Percentiles rank a stretch among this genome's conserved stretches.
Conservation (phyloP, 1,140 invertebrate species). For the Homalodisca vitripennis region DNA sequence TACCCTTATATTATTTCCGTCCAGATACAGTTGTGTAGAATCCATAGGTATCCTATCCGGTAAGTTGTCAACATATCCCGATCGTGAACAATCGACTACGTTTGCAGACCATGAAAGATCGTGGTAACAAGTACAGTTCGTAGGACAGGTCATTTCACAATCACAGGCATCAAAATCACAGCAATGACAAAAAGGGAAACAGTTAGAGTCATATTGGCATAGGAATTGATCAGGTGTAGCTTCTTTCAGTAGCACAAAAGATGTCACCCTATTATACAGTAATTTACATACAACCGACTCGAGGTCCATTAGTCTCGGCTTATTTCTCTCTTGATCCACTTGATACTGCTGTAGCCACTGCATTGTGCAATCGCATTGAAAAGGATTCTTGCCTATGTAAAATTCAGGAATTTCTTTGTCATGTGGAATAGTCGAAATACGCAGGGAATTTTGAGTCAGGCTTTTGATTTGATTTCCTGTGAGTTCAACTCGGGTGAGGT, state of each 20-base stretch:
- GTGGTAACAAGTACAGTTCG: constrained; percentile 88
- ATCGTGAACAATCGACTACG: constrained; percentile 82
- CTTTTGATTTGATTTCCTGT: constrained; percentile 81
- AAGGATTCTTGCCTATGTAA: constrained; percentile 87
- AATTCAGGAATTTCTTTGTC: constrained; percentile 84
- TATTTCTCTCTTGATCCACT: constrained; percentile 72
- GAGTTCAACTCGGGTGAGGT: constrained; percentile 82
- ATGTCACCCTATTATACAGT: constrained; percentile 76
- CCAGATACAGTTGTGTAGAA: constrained; percentile 83
- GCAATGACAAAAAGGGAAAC: constrained; percentile 87
- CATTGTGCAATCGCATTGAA: constrained; percentile 86
- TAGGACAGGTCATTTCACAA: constrained; percentile 93
- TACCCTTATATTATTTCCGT: constrained; percentile 79
- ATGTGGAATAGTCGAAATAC: constrained; percentile 74
- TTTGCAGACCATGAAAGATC: constrained; percentile 91
- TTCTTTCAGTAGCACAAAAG: constrained; percentile 77
- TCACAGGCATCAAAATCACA: constrained; percentile 94
- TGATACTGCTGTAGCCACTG: constrained; percentile 84
- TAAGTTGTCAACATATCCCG: constrained; percentile 67
- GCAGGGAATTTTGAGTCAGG: constrained; percentile 80
- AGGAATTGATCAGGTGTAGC: constrained; percentile 84
- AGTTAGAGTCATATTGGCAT: constrained; percentile 88
- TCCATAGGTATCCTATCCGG: constrained; percentile 91
- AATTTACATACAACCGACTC: constrained; percentile 86
- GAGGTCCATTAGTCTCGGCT: constrained; percentile 83